These are phyloP conservation scores for Dendroctonus ponderosae DNA, from an alignment of 1,140 invertebrate genomes.

Conservation along the genomic window DNA sequence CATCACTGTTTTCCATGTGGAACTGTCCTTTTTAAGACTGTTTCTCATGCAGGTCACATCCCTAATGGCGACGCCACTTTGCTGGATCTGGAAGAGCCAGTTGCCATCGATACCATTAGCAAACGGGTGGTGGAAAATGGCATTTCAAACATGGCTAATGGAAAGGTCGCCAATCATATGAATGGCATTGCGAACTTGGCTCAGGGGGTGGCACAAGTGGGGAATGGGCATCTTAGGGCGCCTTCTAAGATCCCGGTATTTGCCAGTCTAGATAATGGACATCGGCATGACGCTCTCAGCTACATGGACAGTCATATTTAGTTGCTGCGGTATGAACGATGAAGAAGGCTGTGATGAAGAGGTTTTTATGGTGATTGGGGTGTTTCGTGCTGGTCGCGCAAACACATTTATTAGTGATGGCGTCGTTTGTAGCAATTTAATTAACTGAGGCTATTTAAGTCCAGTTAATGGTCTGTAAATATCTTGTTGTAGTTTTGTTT, in stretches of 20 bases:
- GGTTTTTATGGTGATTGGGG: not conserved
- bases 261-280: constrained; percentile 9
- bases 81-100: constrained; percentile 40
- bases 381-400: constrained; percentile 9
- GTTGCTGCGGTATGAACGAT: not conserved
- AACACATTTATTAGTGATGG: too few relatives aligned
- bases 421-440: too few relatives aligned
- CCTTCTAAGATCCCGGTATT: constrained; percentile 11
- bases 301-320: constrained; percentile 28
- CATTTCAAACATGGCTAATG: constrained; percentile 33
- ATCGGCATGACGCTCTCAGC: constrained; percentile 4
- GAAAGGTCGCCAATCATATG: constrained; percentile 18
- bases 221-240: constrained; percentile 25
- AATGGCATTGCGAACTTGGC: constrained; percentile 30
- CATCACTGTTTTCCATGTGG: not conserved
- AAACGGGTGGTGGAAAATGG: constrained; percentile 43
- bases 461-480: too few relatives aligned
- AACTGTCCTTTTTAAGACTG: too few relatives aligned
- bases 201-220: constrained; percentile 13
- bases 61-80: constrained; percentile 42
- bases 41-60: constrained; percentile 26
- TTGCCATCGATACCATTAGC: constrained; percentile 44
- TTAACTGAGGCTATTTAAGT: too few relatives aligned
- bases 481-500: too few relatives aligned
- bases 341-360: too few relatives aligned